Evolutionary conservation across 2,113 vertebrate genomes (phyloP).

Genomic region (Pelvicachromis taeniatus): DNA sequence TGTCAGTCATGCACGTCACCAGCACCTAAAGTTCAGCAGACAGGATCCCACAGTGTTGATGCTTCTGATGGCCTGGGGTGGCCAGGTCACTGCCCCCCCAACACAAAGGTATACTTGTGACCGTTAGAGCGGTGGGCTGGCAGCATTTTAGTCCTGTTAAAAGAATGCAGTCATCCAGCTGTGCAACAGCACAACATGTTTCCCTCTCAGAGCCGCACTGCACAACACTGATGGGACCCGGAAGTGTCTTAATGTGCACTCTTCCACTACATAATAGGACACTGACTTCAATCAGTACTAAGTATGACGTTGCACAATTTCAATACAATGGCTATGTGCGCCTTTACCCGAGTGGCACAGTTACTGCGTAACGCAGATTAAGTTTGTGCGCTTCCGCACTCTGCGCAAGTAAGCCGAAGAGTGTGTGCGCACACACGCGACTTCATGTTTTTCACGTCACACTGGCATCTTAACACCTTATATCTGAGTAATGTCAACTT

Average conservation of each 20-base stretch:
- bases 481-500: accelerated
- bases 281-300: not conserved
- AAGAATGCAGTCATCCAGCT: not conserved
- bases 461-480: not conserved
- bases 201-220: not conserved
- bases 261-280: not conserved
- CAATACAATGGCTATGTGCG: not conserved
- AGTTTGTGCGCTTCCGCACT: not conserved
- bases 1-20: not conserved
- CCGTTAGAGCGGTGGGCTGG: not conserved
- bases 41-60: not conserved
- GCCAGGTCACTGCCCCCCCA: accelerated
- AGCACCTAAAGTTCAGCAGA: not conserved
- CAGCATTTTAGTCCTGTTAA: not conserved
- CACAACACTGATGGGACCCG: not conserved
- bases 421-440: not conserved
- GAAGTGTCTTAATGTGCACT: not conserved
- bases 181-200: not conserved
- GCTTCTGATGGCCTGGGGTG: not conserved
- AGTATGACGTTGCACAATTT: not conserved
- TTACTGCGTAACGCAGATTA: not conserved
- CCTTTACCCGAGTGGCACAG: not conserved
- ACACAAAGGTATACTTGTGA: not conserved
- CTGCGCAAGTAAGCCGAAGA: accelerated
- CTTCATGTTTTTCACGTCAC: not conserved